Evolutionary conservation across 1,140 invertebrate species (phyloP).

Genomic region (Drosophila novamexicana): DNA sequence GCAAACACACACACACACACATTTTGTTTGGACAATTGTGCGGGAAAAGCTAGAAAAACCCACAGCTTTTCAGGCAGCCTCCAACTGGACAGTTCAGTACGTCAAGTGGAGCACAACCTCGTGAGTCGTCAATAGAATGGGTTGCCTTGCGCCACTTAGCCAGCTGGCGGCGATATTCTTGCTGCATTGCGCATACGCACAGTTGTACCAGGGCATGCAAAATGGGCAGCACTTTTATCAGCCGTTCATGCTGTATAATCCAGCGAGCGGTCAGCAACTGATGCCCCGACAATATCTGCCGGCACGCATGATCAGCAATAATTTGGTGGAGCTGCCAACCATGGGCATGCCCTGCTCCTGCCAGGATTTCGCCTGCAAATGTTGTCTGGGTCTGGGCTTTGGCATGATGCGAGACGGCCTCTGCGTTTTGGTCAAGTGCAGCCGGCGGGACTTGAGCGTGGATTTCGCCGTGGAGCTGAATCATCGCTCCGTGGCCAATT

Average conservation of each 20-base stretch:
- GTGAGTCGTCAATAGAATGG: slow-evolving; percentile 43
- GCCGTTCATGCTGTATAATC: slow-evolving; percentile 48
- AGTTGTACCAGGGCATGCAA: slow-evolving; percentile 4
- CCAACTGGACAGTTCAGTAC: slow-evolving; percentile 24
- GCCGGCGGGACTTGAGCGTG: slow-evolving; percentile 36
- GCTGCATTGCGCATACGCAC: slow-evolving; percentile 26
- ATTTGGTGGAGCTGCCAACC: slow-evolving; percentile 54
- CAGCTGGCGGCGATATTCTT: neutral
- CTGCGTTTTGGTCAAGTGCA: slow-evolving; percentile 42
- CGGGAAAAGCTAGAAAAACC: slow-evolving; percentile 45
- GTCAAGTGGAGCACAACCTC: slow-evolving; percentile 40
- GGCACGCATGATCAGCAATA: slow-evolving; percentile 33
- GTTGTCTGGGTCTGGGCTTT: slow-evolving; percentile 59
- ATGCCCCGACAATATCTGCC: slow-evolving; percentile 24
- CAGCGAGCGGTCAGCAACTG: slow-evolving; percentile 34
- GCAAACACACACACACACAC: slow-evolving; percentile 41
- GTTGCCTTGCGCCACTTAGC: slow-evolving; percentile 34
- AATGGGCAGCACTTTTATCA: neutral
- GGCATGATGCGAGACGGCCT: slow-evolving; percentile 40
- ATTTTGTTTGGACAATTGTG: slow-evolving; percentile 71
- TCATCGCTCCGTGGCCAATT: slow-evolving; percentile 34
- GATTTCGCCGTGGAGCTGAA: slow-evolving; percentile 51
- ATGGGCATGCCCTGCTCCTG: slow-evolving; percentile 61
- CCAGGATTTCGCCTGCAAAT: slow-evolving; percentile 51
- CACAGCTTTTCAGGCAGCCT: neutral